Evolutionary conservation across 2,113 vertebrate genomes (phyloP).

Genomic region (Mormyrus lacerda): DNA sequence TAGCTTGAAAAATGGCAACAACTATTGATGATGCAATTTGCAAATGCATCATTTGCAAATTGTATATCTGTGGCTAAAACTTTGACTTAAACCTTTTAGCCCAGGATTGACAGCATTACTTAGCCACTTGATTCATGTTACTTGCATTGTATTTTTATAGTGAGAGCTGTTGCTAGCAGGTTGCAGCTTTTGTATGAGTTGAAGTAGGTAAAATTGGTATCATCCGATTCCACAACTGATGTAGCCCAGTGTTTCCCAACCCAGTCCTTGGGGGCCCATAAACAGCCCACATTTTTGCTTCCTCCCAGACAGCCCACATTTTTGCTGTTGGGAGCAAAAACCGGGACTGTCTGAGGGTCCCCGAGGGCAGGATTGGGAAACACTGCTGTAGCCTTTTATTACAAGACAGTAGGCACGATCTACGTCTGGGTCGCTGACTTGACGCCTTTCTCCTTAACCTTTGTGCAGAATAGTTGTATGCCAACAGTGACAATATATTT

Average conservation of each 20-base stretch:
- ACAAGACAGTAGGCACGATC: neutral
- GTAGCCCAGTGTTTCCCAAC: neutral
- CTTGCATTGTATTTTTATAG: neutral
- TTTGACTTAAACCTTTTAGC: neutral
- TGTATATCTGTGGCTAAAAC: neutral
- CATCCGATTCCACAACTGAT: neutral
- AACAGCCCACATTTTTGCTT: neutral
- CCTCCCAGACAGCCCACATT: neutral
- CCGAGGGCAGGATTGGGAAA: neutral
- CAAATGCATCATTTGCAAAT: neutral
- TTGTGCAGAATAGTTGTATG: conserved; percentile 8
- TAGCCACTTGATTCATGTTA: neutral
- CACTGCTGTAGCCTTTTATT: neutral
- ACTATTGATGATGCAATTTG: too few species aligned
- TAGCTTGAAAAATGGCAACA: neutral
- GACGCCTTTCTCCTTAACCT: neutral
- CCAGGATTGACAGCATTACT: neutral
- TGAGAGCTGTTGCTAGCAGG: neutral
- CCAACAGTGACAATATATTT: conserved; percentile 14
- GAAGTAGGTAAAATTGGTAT: neutral
- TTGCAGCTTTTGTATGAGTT: neutral
- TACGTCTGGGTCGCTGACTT: neutral
- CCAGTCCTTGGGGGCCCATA: neutral
- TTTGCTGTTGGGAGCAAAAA: neutral
- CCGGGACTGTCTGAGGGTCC: neutral